Evolutionary conservation across 2,888 invertebrate genomes (phyloP).

Genomic region (Saturnia pavonia): DNA sequence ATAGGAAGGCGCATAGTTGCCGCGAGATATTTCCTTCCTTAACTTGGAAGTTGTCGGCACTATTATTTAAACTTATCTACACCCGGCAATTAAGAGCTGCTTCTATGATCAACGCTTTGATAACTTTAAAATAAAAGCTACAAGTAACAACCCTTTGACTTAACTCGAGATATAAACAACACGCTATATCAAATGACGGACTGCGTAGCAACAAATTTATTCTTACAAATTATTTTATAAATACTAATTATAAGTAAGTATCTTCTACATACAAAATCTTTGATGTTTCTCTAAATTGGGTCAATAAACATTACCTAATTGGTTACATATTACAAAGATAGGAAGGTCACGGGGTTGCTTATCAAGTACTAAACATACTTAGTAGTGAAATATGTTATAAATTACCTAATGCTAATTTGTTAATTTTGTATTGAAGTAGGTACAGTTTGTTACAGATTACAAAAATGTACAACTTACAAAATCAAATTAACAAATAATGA

Average conservation of each 20-base stretch:
- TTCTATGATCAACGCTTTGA: too few species aligned
- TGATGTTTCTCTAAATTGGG: not conserved
- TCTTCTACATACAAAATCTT: not conserved
- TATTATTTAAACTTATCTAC: too few species aligned
- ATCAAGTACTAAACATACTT: not conserved
- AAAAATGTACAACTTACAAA: not conserved
- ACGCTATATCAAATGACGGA: not conserved
- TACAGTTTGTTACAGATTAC: not conserved
- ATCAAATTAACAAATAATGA: not conserved
- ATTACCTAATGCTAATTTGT: not conserved
- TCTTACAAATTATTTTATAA: not conserved
- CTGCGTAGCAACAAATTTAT: not conserved
- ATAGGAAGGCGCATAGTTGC: too few species aligned
- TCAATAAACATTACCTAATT: not conserved
- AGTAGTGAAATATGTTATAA: not conserved
- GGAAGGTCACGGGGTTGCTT: not conserved
- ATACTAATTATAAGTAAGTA: not conserved
- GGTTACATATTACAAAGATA: constrained; percentile 6
- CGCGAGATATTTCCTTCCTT: too few species aligned
- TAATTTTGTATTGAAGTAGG: not conserved
- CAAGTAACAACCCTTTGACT: not conserved
- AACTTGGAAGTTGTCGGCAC: too few species aligned
- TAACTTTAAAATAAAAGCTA: too few species aligned
- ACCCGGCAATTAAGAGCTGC: too few species aligned
- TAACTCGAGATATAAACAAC: not conserved